These are phyloP conservation scores for Polia nebulosa DNA, from an alignment of 2,888 invertebrate species.

Conservation along the genomic window DNA sequence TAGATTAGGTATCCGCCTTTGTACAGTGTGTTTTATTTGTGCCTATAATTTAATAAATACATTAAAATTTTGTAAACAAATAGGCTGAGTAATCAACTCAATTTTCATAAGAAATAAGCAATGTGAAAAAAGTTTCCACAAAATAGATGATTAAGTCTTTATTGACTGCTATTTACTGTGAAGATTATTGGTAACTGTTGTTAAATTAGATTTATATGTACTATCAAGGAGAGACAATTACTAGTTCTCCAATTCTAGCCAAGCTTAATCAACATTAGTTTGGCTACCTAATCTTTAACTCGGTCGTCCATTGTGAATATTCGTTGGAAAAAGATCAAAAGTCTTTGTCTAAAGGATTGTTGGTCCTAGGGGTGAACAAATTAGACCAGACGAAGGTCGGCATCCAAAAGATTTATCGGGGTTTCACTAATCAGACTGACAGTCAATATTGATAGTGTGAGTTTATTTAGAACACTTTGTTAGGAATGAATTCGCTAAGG, in stretches of 20 bases:
- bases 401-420: neutral
- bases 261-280: neutral
- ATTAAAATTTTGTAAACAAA: too few species aligned
- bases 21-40: too few species aligned
- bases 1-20: too few species aligned
- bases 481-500: neutral
- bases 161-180: too few species aligned
- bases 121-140: too few species aligned
- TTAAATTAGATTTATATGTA: too few species aligned
- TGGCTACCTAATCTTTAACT: neutral
- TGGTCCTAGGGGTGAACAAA: slow-evolving; percentile 6
- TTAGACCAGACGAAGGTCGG: slow-evolving; percentile 19
- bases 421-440: slow-evolving; percentile 22
- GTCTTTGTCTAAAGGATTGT: slow-evolving; percentile 7
- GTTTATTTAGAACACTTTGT: slow-evolving; percentile 31
- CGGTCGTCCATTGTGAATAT: neutral
- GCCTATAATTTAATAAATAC: too few species aligned
- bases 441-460: slow-evolving; percentile 11
- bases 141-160: too few species aligned
- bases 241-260: neutral
- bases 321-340: neutral
- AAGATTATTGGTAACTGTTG: too few species aligned
- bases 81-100: too few species aligned
- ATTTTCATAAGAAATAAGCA: too few species aligned
- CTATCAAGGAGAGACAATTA: too few species aligned